Evolutionary conservation across 2,888 invertebrate genomes (phyloP), one percentile per base, ranked within the genome.

Genomic region (Cephus sareptanus): DNA sequence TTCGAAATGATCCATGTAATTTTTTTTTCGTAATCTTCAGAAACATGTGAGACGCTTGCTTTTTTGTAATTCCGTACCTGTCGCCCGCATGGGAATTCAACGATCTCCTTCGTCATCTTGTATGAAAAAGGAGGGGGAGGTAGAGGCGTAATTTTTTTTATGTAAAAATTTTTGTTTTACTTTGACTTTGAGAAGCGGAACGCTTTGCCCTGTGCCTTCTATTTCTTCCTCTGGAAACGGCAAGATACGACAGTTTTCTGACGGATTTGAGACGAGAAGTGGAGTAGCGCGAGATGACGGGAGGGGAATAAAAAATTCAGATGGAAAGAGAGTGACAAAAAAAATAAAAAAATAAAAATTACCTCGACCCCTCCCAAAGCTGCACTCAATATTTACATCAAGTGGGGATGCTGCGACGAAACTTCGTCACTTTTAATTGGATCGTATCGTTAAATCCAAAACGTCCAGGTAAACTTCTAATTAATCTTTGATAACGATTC

Each of bases 341-440:
- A 75, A 34, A 11, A 2, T 34, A 15, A 71, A 34, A 70, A 40
- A 76, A n/a, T n/a, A n/a, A 1, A 40, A 40, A 15, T 15, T 15
- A 6, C 56, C 4, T 40, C 40, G 0, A 23, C 6, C 2, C 40
- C 40, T 1, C 56, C 23, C 56, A 23, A 23, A 56, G 23, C 56
- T 23, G 56, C 56, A 56, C 23, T 56, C 56, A 56, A 23, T 56
- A 23, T 56, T 56, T 56, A 56, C 56, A 23, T 1, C 23, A 2
- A 23, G 56, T 23, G 23, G 4, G 12, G 12, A 15, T 2, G 9
- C 23, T 23, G 56, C 23, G 23, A 56, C 56, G 56, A 56, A 56
- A 56, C 23, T 56, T 9, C 23, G 9, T 23, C 15, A 6, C 81
- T 86, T 83, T 86, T 85, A 85, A 85, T 85, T 85, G 82, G 82